These are phyloP conservation scores for Galbula dea DNA, from an alignment of 2,113 vertebrate genomes.

Conservation along the genomic window DNA sequence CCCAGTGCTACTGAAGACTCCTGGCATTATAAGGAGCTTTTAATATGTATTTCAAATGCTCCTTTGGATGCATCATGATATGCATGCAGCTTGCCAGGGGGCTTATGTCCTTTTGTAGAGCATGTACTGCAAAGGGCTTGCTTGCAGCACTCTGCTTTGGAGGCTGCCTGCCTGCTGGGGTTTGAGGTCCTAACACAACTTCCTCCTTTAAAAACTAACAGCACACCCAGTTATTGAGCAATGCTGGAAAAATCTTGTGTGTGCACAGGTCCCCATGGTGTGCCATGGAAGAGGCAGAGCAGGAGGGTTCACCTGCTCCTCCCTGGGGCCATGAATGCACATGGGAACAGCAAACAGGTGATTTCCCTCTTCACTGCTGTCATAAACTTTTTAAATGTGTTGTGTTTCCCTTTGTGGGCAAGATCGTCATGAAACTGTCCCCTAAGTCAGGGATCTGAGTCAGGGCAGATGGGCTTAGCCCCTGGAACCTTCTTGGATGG, in stretches of 20 bases:
- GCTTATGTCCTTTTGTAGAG: rapidly evolving
- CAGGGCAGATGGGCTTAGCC: too few relatives aligned
- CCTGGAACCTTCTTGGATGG: background rate
- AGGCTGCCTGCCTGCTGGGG: background rate
- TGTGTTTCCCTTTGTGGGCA: background rate
- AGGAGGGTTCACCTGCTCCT: background rate
- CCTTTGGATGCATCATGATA: background rate
- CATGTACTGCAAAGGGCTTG: background rate
- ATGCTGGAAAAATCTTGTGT: too few relatives aligned
- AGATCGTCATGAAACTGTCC: background rate
- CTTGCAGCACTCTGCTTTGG: background rate
- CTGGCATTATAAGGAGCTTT: background rate
- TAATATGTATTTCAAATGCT: background rate
- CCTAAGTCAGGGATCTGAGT: background rate
- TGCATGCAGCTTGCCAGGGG: background rate
- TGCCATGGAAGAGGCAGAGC: background rate
- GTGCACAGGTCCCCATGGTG: rapidly evolving
- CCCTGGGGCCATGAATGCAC: background rate
- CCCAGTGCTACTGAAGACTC: background rate
- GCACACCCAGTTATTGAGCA: background rate
- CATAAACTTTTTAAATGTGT: background rate
- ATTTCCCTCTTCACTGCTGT: background rate
- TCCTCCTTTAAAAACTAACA: background rate
- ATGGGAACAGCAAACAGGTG: background rate
- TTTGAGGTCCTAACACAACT: background rate